Evolutionary conservation across 1,140 invertebrate genomes (phyloP).

Genomic region (Mercenaria mercenaria): DNA sequence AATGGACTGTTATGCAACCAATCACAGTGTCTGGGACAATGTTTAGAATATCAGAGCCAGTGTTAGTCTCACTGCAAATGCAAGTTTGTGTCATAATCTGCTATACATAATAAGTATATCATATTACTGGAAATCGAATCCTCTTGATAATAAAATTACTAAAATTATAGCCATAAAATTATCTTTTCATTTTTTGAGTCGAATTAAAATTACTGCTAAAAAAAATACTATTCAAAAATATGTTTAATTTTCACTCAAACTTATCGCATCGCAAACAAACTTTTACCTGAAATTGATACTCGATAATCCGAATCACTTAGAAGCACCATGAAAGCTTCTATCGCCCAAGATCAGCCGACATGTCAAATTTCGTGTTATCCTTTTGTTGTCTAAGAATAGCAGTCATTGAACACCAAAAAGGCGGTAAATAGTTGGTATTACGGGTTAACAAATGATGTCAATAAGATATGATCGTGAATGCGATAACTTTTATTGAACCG

Average conservation of each 20-base stretch:
- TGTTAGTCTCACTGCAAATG: too few relatives aligned
- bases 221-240: too few relatives aligned
- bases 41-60: too few relatives aligned
- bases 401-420: conserved; percentile 54
- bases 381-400: conserved; percentile 47
- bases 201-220: too few relatives aligned
- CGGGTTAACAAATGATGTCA: conserved; percentile 52
- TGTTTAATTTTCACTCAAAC: not conserved
- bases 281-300: conserved; percentile 35
- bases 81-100: too few relatives aligned
- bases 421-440: conserved; percentile 57
- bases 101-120: too few relatives aligned
- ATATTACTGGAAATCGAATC: too few relatives aligned
- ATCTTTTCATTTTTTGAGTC: too few relatives aligned
- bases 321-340: conserved; percentile 40
- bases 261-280: conserved; percentile 16
- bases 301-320: conserved; percentile 43
- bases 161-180: too few relatives aligned
- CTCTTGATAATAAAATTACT: too few relatives aligned
- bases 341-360: conserved; percentile 26
- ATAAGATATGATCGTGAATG: conserved; percentile 46
- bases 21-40: too few relatives aligned
- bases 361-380: conserved; percentile 55
- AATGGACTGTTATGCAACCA: too few relatives aligned
- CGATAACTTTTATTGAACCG: conserved; percentile 47